A percentile compares a stretch with the other conserved stretches of the same genome.
Conservation (phyloP, 1,140 invertebrate species). For the Goniozus legneri region DNA sequence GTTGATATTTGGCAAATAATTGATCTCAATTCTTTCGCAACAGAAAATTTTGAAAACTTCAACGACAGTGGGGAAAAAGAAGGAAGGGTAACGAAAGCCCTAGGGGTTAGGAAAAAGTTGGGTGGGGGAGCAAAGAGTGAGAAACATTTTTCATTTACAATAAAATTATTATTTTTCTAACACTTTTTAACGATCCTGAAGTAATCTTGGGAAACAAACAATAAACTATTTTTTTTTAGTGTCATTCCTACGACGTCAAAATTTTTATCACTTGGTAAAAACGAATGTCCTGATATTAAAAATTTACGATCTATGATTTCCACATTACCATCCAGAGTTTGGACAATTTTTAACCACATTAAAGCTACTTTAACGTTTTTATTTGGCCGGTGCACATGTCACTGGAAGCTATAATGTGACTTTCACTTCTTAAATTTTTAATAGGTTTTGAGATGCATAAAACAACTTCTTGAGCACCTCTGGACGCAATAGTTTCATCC, state of each 20-base stretch:
- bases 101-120: too few relatives aligned
- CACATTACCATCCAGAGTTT: conserved; percentile 13
- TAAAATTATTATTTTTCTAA: conserved; percentile 2
- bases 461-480: conserved; percentile 24
- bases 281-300: conserved; percentile 24
- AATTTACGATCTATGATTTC: conserved; percentile 23
- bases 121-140: too few relatives aligned
- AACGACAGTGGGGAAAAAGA: too few relatives aligned
- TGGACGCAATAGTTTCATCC: conserved; percentile 27
- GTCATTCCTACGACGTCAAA: conserved; percentile 20
- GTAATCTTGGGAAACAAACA: conserved; percentile 9
- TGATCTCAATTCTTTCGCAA: too few relatives aligned
- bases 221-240: conserved; percentile 8
- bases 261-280: conserved; percentile 25
- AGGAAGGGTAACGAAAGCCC: too few relatives aligned
- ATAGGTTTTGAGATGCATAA: conserved; percentile 24
- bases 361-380: conserved; percentile 17
- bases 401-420: conserved; percentile 18
- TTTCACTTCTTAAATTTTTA: conserved; percentile 15
- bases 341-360: conserved; percentile 18
- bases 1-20: too few relatives aligned
- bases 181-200: conserved; percentile 4
- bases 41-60: too few relatives aligned
- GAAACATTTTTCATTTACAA: too few relatives aligned
- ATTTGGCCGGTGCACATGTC: conserved; percentile 19